Percentiles rank a stretch among this genome's conserved stretches.
phyloP scores from a whole-genome alignment of 2,888 invertebrate species.

The Leucania comma region DNA sequence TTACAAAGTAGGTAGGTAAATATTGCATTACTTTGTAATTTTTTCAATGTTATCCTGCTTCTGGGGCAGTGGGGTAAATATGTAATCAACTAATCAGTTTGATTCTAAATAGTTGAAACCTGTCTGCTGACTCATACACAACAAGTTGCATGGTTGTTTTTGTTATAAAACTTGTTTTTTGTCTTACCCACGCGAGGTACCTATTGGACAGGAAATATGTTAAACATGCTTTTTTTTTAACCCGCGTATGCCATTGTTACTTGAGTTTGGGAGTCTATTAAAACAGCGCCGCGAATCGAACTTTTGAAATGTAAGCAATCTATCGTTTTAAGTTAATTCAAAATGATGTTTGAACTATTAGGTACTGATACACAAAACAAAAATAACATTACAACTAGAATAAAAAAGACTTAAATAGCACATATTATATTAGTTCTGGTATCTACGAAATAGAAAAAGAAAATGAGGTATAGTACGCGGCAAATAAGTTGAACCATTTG shows the following conservation, averaged over 20 bases:
- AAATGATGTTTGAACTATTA: conserved; percentile 3
- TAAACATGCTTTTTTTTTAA: conserved; percentile 26
- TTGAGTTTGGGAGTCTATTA: neutral
- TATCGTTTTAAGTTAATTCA: conserved; percentile 12
- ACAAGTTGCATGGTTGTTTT: conserved; percentile 5
- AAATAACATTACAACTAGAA: too few species aligned
- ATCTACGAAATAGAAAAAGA: neutral
- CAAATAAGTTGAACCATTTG: too few species aligned
- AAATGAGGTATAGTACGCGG: too few species aligned
- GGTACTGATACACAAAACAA: neutral
- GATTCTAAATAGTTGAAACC: neutral
- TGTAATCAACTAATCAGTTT: neutral
- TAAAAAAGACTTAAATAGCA: too few species aligned
- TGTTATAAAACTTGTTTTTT: conserved; percentile 34
- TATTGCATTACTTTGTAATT: too few species aligned
- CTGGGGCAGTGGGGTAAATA: too few species aligned
- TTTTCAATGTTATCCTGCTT: too few species aligned
- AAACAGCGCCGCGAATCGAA: conserved; percentile 21
- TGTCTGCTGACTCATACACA: neutral
- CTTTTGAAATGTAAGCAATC: conserved; percentile 2
- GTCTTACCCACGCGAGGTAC: conserved; percentile 2
- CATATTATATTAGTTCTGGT: too few species aligned
- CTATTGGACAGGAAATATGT: conserved; percentile 37
- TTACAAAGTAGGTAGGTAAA: too few species aligned
- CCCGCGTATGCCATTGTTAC: conserved; percentile 4